A percentile compares a stretch with the other conserved stretches of the same genome.
phyloP scores from a whole-genome alignment of 2,888 invertebrate species.

The Torymus aiolomorphi region DNA sequence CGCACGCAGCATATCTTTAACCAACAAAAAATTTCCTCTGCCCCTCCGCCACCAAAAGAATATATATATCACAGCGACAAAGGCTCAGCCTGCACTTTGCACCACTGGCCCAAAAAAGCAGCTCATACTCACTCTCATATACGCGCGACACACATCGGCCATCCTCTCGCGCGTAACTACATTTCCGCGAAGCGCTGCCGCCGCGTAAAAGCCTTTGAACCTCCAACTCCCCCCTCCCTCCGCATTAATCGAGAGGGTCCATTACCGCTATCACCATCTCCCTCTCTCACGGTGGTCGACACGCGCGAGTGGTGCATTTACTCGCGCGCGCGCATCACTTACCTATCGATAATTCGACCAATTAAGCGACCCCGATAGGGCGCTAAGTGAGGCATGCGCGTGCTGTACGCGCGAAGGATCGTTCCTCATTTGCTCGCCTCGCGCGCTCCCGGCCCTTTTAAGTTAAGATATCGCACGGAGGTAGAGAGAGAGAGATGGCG shows the following conservation, averaged over 20 bases:
- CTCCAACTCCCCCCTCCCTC: not conserved
- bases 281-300: slow-evolving; percentile 7
- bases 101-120: too few relatives aligned
- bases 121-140: too few relatives aligned
- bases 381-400: slow-evolving; percentile 52
- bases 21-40: too few relatives aligned
- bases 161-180: slow-evolving; percentile 25
- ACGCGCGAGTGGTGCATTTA: slow-evolving; percentile 17
- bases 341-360: slow-evolving; percentile 67
- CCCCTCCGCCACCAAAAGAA: too few relatives aligned
- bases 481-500: too few relatives aligned
- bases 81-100: too few relatives aligned
- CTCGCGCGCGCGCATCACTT: slow-evolving; percentile 50
- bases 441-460: not conserved
- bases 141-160: too few relatives aligned
- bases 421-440: not conserved
- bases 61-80: too few relatives aligned
- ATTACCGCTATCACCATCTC: slow-evolving; percentile 70
- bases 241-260: slow-evolving; percentile 67
- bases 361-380: slow-evolving; percentile 60
- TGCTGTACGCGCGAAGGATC: too few relatives aligned
- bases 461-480: not conserved
- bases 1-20: too few relatives aligned
- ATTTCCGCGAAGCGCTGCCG: slow-evolving; percentile 39
- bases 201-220: slow-evolving; percentile 48